Conservation (phyloP, 2,888 invertebrate species). For the Corbicula japonica region DNA sequence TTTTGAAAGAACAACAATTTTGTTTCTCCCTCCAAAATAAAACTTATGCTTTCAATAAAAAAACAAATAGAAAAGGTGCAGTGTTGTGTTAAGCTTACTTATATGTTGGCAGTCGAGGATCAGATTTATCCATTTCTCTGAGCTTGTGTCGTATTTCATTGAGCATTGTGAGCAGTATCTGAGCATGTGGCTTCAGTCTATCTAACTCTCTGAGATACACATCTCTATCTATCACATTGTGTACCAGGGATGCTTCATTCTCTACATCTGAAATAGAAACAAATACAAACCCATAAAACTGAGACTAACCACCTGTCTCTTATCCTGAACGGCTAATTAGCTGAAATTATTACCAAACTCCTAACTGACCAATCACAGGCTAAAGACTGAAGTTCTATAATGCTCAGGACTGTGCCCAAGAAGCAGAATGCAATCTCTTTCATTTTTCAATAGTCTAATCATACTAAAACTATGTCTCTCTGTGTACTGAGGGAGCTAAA, state of each 20-base stretch:
- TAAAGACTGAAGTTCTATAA: no score
- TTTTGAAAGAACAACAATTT: neutral
- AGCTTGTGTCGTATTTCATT: conserved; percentile 79
- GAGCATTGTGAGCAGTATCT: conserved; percentile 77
- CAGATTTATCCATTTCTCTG: conserved; percentile 78
- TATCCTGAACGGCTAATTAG: no score
- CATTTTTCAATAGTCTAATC: no score
- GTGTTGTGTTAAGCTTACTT: conserved; percentile 76
- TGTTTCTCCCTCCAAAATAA: neutral
- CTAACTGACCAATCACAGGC: no score
- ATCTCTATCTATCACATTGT: conserved; percentile 75
- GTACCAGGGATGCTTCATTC: conserved; percentile 60
- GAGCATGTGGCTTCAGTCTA: conserved; percentile 76
- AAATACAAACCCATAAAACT: no score
- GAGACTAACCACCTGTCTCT: no score
- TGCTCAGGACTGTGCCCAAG: no score
- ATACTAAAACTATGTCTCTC: no score
- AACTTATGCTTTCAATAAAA: neutral
- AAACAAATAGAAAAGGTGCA: no score
- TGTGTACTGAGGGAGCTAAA: no score
- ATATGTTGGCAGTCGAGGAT: conserved; percentile 81
- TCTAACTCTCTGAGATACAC: conserved; percentile 77
- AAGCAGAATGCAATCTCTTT: no score
- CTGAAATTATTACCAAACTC: no score
- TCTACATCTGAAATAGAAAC: conserved; percentile 44